phyloP scores from a whole-genome alignment of 1,140 invertebrate genomes.

The Magallana angulata region DNA sequence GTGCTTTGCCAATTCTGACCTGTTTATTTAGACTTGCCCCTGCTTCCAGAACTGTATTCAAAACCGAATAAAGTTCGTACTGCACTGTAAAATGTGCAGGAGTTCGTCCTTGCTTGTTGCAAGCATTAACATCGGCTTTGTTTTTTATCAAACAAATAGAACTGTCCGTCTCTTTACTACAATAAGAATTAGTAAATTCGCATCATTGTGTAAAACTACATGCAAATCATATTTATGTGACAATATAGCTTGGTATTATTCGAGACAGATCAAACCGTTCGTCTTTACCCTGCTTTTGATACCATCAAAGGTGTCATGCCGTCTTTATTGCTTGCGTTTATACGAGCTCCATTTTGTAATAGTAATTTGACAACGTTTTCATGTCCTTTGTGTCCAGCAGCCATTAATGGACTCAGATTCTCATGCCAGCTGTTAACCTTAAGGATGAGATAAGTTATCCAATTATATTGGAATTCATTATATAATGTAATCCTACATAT shows the following conservation, averaged over 20 bases:
- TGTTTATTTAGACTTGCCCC: slow-evolving; percentile 58
- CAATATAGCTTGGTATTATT: no score
- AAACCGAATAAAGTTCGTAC: slow-evolving; percentile 38
- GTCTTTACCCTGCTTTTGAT: slow-evolving; percentile 56
- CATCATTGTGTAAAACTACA: no score
- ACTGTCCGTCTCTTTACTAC: slow-evolving; percentile 63
- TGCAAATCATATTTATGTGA: no score
- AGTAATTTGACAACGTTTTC: slow-evolving; percentile 55
- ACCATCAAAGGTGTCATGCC: slow-evolving; percentile 62
- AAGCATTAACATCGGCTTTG: slow-evolving; percentile 60
- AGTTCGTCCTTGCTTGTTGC: slow-evolving; percentile 48
- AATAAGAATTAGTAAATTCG: no score
- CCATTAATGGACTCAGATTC: slow-evolving; percentile 61
- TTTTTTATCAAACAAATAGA: slow-evolving; percentile 59
- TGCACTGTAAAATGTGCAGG: slow-evolving; percentile 62
- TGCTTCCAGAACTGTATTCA: slow-evolving; percentile 57
- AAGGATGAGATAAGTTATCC: neutral
- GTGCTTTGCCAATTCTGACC: neutral
- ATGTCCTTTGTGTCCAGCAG: slow-evolving; percentile 63
- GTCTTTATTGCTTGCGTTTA: slow-evolving; percentile 55
- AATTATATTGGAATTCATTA: no score
- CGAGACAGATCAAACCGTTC: no score
- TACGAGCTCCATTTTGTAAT: slow-evolving; percentile 56
- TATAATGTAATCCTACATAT: no score
- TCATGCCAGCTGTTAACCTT: slow-evolving; percentile 58